Base-by-base conservation (phyloP, 2,113 vertebrate genomes). In the Microcebus lehilahytsara region DNA sequence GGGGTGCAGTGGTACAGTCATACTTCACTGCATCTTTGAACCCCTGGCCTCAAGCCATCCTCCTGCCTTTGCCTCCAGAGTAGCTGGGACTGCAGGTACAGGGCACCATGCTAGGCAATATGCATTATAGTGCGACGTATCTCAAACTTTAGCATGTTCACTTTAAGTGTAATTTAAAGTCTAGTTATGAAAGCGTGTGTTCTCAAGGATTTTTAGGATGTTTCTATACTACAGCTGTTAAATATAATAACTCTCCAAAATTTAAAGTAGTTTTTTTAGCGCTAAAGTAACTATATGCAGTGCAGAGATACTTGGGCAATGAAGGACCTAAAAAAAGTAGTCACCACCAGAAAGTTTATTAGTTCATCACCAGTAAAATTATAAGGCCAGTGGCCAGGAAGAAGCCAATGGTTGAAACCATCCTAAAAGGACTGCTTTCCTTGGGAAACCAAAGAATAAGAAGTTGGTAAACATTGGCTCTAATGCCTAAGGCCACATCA, bases 161-260 rank as follows among this genome's bases (percentile, higher is more conserved):
- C 46, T 81, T 87, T 87, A 88, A 83, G 30, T 85, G 42, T 7
- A 69, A 42, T 75, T 85, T 80, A 71, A 94, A 89, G 19, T 7
- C 7, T 67, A 74, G 37, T 62, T 92, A 92, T 72, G 91, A 58
- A 75, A 60, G 17, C 69, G 9, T 90, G 81, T 80, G 9, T 88
- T 74, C 62, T 81, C 67, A 96, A 89, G 74, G 40, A 86, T 34
- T 88, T 90, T 92, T 64, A 66, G 40, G 40, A 64, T 88, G 51
- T 86, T 69, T 79, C 64, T 92, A 6, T 67, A 60, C n/a, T 25
- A 37, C 10, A 93, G 13, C 10, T 85, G 62, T 85, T 34, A 91
- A 85, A 56, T 72, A 37, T 20, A 60, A 81, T 58, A 72, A 75
- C 11, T 42, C 79, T n/a, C 6, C 32, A 78, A 69, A 92, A 60